A percentile compares a stretch with the other conserved stretches of the same genome.
These are phyloP conservation scores for Pholis gunnellus DNA, from an alignment of 2,113 vertebrate genomes.

Conservation along the genomic window DNA sequence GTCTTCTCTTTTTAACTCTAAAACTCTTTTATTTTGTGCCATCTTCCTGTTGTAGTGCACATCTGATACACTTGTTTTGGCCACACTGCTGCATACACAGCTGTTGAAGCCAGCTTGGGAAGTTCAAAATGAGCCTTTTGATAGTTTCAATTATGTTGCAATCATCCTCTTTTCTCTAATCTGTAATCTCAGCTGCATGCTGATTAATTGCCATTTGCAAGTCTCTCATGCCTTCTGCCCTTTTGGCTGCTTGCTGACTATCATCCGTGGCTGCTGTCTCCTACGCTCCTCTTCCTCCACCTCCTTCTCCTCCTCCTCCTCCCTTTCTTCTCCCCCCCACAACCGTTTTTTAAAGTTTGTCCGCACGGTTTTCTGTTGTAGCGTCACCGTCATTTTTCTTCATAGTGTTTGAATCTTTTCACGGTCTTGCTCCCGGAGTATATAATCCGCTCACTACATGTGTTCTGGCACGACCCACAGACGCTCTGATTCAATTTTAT, in stretches of 20 bases:
- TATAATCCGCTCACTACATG: slow-evolving; percentile 1
- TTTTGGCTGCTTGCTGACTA: slow-evolving; percentile 33
- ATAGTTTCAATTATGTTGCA: slow-evolving; percentile 41
- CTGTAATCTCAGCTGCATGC: slow-evolving; percentile 36
- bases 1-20: slow-evolving; percentile 3
- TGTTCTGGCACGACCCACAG: neutral
- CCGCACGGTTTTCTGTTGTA: no score
- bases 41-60: neutral
- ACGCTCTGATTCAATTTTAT: slow-evolving; percentile 9
- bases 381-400: neutral
- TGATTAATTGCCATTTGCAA: slow-evolving; percentile 42
- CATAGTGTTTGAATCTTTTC: neutral
- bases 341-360: neutral
- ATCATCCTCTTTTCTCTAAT: slow-evolving; percentile 39
- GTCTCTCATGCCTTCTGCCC: slow-evolving; percentile 34
- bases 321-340: neutral
- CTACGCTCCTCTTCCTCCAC: slow-evolving; percentile 1
- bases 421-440: neutral
- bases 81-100: neutral
- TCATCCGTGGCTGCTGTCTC: slow-evolving; percentile 34
- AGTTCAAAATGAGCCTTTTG: slow-evolving; percentile 10
- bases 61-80: neutral
- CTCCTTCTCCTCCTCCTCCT: neutral
- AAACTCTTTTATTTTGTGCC: neutral
- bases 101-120: slow-evolving; percentile 16